phyloP scores from a whole-genome alignment of 2,113 vertebrate genomes.

The Ondatra zibethicus region DNA sequence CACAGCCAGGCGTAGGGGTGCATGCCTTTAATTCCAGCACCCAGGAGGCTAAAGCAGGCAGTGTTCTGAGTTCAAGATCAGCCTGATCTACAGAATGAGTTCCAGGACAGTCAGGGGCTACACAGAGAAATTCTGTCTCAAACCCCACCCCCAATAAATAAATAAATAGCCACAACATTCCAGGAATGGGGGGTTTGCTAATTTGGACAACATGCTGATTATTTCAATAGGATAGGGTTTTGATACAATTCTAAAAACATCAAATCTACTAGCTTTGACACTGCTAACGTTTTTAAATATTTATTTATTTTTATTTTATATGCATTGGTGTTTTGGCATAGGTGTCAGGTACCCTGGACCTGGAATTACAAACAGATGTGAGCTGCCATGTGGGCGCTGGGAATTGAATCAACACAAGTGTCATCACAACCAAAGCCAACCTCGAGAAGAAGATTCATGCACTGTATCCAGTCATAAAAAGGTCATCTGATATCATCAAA shows the following conservation, averaged over 20 bases:
- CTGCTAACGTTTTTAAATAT: not conserved
- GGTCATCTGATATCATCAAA: constrained; percentile 30
- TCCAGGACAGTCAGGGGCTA: not conserved
- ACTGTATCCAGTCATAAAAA: not conserved
- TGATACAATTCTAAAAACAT: not conserved
- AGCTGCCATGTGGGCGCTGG: too few relatives aligned
- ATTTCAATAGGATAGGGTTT: not conserved
- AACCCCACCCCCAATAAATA: not conserved
- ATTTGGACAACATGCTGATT: constrained; percentile 22
- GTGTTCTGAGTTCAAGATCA: not conserved
- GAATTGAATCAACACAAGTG: not conserved
- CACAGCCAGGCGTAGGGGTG: not conserved
- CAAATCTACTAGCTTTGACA: not conserved
- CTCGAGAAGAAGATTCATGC: not conserved
- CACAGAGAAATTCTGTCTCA: not conserved
- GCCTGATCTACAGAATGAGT: not conserved
- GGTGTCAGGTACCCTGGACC: too few relatives aligned
- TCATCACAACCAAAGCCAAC: not conserved
- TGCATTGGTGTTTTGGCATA: too few relatives aligned
- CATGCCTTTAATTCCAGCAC: not conserved
- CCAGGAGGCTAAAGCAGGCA: not conserved
- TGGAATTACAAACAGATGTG: too few relatives aligned
- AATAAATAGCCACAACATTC: not conserved
- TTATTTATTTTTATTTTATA: too few relatives aligned
- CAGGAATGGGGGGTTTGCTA: not conserved